Conservation (phyloP, 2,888 invertebrate species). For the Lepeophtheirus nordmannii region DNA sequence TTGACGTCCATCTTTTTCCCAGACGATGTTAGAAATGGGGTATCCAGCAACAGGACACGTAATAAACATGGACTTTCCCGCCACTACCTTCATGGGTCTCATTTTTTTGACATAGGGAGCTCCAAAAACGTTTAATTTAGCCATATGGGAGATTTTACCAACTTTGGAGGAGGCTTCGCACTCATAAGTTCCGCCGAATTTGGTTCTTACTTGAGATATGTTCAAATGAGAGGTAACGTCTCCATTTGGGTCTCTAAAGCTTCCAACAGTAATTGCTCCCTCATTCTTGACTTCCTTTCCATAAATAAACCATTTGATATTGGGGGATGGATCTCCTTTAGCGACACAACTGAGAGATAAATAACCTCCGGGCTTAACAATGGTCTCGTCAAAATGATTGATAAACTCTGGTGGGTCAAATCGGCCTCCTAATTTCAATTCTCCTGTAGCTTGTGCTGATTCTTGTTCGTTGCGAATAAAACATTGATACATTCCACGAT, state of each 20-base stretch:
- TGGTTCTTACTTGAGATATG: slow-evolving; percentile 71
- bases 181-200: slow-evolving; percentile 78
- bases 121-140: slow-evolving; percentile 75
- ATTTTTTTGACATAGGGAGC: slow-evolving; percentile 74
- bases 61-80: slow-evolving; percentile 71
- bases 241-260: slow-evolving; percentile 30
- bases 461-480: slow-evolving; percentile 83
- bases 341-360: slow-evolving; percentile 80
- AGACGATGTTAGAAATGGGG: slow-evolving; percentile 82
- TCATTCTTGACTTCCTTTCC: slow-evolving; percentile 49
- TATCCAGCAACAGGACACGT: slow-evolving; percentile 81
- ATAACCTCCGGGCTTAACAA: slow-evolving; percentile 72
- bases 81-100: slow-evolving; percentile 83
- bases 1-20: slow-evolving; percentile 73
- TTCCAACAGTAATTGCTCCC: slow-evolving; percentile 6
- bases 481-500: slow-evolving; percentile 94
- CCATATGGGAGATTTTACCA: slow-evolving; percentile 57
- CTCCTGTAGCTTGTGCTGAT: slow-evolving; percentile 78
- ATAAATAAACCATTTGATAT: slow-evolving; percentile 81
- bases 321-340: slow-evolving; percentile 84
- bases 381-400: slow-evolving; percentile 72
- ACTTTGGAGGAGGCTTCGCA: slow-evolving; percentile 66
- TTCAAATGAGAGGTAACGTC: slow-evolving; percentile 84
- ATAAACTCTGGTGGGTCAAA: slow-evolving; percentile 79
- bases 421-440: slow-evolving; percentile 78